A percentile compares a stretch with the other conserved stretches of the same genome.
Evolutionary conservation across 2,113 vertebrate species (phyloP).

Genomic region (Gymnobelideus leadbeateri): DNA sequence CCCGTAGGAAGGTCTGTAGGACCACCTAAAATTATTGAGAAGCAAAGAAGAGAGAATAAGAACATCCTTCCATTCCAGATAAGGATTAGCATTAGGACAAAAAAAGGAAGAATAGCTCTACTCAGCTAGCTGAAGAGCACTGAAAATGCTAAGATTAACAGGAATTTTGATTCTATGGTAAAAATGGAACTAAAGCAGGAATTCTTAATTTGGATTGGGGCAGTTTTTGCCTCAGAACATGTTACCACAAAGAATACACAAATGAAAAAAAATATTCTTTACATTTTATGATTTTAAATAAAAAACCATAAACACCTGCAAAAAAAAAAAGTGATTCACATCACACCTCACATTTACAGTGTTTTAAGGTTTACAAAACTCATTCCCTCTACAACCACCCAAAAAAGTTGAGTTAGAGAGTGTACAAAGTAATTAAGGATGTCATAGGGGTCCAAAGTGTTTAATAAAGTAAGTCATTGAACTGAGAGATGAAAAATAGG

Average conservation of each 20-base stretch:
- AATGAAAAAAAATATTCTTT: background rate
- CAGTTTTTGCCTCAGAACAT: background rate
- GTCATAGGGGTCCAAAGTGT: background rate
- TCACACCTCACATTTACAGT: background rate
- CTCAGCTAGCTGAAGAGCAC: conserved; percentile 16
- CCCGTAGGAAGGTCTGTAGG: background rate
- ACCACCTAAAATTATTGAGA: background rate
- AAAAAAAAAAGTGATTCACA: background rate
- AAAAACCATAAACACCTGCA: background rate
- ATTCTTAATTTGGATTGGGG: background rate
- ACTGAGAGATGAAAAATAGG: background rate
- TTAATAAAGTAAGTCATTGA: background rate
- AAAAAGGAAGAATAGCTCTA: background rate
- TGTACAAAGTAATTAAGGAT: background rate
- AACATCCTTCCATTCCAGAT: background rate
- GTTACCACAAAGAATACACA: background rate
- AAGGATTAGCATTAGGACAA: conserved; percentile 27
- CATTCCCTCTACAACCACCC: background rate
- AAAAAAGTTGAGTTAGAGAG: background rate
- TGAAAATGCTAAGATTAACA: background rate
- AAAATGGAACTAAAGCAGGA: background rate
- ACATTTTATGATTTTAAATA: background rate
- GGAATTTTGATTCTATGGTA: background rate
- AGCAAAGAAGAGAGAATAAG: background rate
- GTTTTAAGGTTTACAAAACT: background rate